Base-by-base conservation (phyloP, 2,797 vertebrate genomes). In the Anabacerthia variegaticeps region DNA sequence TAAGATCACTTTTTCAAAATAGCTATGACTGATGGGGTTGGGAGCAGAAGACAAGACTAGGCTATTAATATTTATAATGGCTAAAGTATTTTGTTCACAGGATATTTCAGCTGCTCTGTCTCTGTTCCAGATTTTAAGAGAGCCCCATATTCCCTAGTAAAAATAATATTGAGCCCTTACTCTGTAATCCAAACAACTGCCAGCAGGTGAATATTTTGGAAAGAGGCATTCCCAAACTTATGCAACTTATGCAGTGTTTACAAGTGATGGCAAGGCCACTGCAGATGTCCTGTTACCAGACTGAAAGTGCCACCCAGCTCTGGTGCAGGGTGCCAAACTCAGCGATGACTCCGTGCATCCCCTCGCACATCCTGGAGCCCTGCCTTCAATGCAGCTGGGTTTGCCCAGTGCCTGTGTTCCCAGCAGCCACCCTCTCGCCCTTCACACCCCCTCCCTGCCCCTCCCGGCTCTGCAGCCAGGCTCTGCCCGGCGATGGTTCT, bases 161-260 rank as follows among this genome's bases (percentile, higher is more conserved):
- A 73, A 80, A 22, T 12, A 39, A 30, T 24, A 26, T 2, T 6
- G 20, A 51, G 24, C 21, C 27, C 63, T 46, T 63, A 51, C 37
- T 1, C 7, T 27, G 18, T 22, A 20, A 10, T 13, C 32, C 22
- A 34, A 55, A 52, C 13, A 71, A 4, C 39, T 16, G 48, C 23
- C 46, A 26, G 37, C 43, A 54, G 32, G 18, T n/a, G 44, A 10
- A 5, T 3, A 6, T 54, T 77, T 49, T 26, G 26, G 54, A 24
- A 61, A 56, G 51, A 28, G 34, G 6, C 23, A 37, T 58, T 51
- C n/a, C 26, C 21, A 41, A 8, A 54, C 4, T 24, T 18, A 32
- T 0, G 1, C 9, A 8, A 54, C 4, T 24, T 18, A 32, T 0
- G 1, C 9, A 4, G 21, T 3, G 13, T 30, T 68, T 28, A 28